Conservation (phyloP, 2,797 vertebrate genomes). For the Macropodus opercularis region DNA sequence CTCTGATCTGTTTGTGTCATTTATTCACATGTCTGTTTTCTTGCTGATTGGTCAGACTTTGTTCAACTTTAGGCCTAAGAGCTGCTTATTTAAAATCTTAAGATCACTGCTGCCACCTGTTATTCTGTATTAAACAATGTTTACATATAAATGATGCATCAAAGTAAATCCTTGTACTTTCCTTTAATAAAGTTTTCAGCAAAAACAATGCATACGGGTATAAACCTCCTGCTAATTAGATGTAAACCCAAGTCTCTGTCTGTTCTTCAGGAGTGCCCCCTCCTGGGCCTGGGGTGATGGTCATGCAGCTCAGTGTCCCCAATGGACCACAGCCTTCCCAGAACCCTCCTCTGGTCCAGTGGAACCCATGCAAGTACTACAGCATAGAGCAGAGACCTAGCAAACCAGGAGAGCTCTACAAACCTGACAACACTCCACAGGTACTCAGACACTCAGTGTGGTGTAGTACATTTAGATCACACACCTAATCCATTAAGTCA, state of each 20-base stretch:
- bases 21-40: slow-evolving; percentile 9
- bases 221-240: neutral
- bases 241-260: slow-evolving; percentile 19
- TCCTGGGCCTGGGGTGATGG: slow-evolving; percentile 93
- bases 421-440: slow-evolving; percentile 88
- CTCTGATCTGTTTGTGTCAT: slow-evolving; percentile 2
- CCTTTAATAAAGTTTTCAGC: no score
- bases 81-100: slow-evolving; percentile 6
- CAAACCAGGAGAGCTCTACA: slow-evolving; percentile 94
- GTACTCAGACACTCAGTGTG: slow-evolving; percentile 63
- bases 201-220: no score
- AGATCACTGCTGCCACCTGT: neutral
- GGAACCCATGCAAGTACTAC: slow-evolving; percentile 99
- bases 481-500: neutral
- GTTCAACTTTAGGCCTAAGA: neutral
- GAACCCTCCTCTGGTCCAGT: slow-evolving; percentile 93
- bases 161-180: no score
- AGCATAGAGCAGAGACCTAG: slow-evolving; percentile 93
- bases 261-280: slow-evolving; percentile 88
- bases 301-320: slow-evolving; percentile 98
- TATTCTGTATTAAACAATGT: neutral
- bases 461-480: neutral
- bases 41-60: slow-evolving; percentile 1
- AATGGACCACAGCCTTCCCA: slow-evolving; percentile 94
- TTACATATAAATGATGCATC: no score